Evolutionary conservation across 2,113 vertebrate genomes (phyloP), one percentile per base, ranked within the genome.

Genomic region (Excalfactoria chinensis): DNA sequence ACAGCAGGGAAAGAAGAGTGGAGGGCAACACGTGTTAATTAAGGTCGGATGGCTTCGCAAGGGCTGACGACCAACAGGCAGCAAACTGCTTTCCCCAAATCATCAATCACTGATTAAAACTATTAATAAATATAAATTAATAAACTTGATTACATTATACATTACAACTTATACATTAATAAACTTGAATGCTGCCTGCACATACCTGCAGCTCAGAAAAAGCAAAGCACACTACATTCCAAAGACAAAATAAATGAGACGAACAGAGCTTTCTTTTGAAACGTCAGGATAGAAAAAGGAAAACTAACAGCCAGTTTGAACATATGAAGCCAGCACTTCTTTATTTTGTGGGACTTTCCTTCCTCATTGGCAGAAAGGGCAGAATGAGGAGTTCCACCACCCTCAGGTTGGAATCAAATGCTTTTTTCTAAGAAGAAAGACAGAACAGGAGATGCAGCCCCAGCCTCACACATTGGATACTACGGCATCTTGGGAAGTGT

Each of bases 1-100:
- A 53, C 0, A 0, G 41, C 32, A 19, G 70, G 2, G 10, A 55
- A 41, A 34, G 58, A 35, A 14, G 35, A 62, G 53, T 21, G 0
- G 2, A 77, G 46, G 20, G 53, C 9, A 83, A 73, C 0, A 0
- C 0, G 2, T 0, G 0, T 46, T 43, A 18, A 43, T 46, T 43
- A 18, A 37, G 44, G 40, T 7, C 30, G 0, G 1, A 32, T 2
- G 7, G 7, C 69, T 11, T 67, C 53, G 13, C 46, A n/a, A n/a
- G 18, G 40, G 48, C 34, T 5, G 15, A 26, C 15, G 6, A 25
- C 19, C 13, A 37, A 17, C 34, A 26, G 5, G 60, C 60, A 26
- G 60, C 60, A 28, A 40, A 26, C 17, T 37, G 44, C 43, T 37
- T 53, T 37, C 28, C 32, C 28, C 67, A 70, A 4, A 34, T 13